Conservation (phyloP, 2,797 vertebrate species). For the Uromys caudimaculatus region DNA sequence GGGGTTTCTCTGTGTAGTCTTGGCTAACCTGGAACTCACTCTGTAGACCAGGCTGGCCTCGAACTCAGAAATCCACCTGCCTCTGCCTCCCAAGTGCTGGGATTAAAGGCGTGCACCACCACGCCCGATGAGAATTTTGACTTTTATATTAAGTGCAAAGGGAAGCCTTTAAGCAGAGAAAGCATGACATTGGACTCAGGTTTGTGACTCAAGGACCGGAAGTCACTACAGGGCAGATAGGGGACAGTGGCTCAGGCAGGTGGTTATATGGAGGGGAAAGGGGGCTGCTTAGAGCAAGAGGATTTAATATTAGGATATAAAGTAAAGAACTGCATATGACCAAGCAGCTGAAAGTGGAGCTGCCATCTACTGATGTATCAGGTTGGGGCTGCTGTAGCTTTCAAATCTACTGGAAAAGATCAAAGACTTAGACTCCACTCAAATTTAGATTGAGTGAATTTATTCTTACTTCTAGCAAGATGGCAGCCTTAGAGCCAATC, state of each 20-base stretch:
- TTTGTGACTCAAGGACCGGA: background rate
- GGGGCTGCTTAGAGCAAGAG: background rate
- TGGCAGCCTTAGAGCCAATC: background rate
- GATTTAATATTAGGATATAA: background rate
- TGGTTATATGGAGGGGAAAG: fast-evolving
- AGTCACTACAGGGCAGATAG: background rate
- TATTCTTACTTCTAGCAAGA: background rate
- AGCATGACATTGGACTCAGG: background rate
- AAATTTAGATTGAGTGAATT: background rate
- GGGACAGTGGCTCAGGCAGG: background rate
- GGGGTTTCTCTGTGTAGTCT: too few species aligned
- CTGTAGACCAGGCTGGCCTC: too few species aligned
- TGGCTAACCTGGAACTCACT: too few species aligned
- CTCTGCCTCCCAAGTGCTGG: too few species aligned
- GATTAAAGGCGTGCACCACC: too few species aligned
- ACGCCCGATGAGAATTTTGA: background rate
- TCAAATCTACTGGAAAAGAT: background rate
- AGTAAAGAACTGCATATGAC: background rate
- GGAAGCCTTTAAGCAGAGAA: background rate
- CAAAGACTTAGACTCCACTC: background rate
- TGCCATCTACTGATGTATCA: background rate
- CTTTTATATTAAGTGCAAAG: background rate
- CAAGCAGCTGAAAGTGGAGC: background rate
- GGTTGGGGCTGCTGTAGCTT: background rate
- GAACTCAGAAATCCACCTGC: too few species aligned